These are phyloP conservation scores for Eristalinus sepulchralis DNA, from an alignment of 2,888 invertebrate species.

Conservation along the genomic window DNA sequence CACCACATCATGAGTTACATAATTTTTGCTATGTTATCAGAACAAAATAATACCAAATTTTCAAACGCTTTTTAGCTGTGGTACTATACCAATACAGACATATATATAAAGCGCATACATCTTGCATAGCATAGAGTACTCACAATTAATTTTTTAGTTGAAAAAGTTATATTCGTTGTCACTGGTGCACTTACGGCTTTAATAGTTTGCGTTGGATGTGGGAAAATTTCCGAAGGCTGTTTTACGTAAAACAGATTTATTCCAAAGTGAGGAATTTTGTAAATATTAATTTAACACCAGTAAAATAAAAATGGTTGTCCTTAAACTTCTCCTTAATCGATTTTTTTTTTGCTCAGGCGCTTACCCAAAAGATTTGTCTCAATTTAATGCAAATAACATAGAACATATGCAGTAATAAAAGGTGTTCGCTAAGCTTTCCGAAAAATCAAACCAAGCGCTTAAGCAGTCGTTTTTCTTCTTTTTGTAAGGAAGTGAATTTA, in stretches of 20 bases:
- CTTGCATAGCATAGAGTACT: conserved; percentile 73
- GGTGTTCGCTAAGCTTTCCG: conserved; percentile 33
- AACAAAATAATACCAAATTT: too few relatives aligned
- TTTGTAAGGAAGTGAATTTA: conserved; percentile 28
- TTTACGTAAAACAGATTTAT: conserved; percentile 81
- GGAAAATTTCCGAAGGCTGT: conserved; percentile 81
- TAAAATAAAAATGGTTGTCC: conserved; percentile 38
- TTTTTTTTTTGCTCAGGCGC: conserved; percentile 32
- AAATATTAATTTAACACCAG: conserved; percentile 78
- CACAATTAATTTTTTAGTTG: conserved; percentile 81
- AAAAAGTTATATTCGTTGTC: conserved; percentile 78
- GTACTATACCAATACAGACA: too few relatives aligned
- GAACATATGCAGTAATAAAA: conserved; percentile 11
- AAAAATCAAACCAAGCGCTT: conserved; percentile 43
- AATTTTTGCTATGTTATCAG: too few relatives aligned
- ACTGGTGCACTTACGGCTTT: conserved; percentile 81
- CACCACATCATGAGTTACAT: too few relatives aligned
- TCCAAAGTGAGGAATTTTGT: conserved; percentile 82
- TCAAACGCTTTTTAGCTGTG: too few relatives aligned
- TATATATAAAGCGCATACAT: background rate
- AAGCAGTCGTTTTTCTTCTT: conserved; percentile 21
- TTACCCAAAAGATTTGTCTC: conserved; percentile 11
- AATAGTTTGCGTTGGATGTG: conserved; percentile 80
- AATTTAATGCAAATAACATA: conserved; percentile 28
- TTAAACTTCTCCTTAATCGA: conserved; percentile 47